Base-by-base conservation (phyloP, 2,113 vertebrate genomes). In the Pachyramphus minor region DNA sequence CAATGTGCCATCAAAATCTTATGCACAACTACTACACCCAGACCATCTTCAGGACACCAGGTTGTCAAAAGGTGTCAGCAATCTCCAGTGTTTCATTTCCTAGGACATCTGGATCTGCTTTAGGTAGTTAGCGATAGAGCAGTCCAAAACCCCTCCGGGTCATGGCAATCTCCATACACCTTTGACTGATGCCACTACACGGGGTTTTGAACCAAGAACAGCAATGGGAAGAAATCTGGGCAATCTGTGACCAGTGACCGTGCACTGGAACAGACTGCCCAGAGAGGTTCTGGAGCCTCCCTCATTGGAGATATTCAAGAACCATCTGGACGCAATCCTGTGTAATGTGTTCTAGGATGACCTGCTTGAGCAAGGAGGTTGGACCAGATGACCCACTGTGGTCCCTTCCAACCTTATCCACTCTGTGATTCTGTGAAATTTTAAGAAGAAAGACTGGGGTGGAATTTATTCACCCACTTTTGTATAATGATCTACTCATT, bases 371-470 rank as follows among this genome's bases (percentile, higher is more conserved):
- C 47, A 84, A 8, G 8, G 12, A 63, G 21, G 9, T 1, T 63
- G 47, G 30, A 42, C 5, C 35, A 56, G 35, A 21, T 33, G 14
- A 63, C 10, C 5, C 11, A 37, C 31, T 16, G 6, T 14, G 60
- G 31, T 17, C 31, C 25, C 14, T 55, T 55, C 47, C 55, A 83
- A 69, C 8, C n/a, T 47, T 30, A 53, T 28, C 7, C 1, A 0
- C 18, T 31, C 25, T 23, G n/a, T 27, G 49, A 60, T 6, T 35
- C 3, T 19, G 21, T 35, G 47, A 83, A 76, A 67, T 72, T 63
- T 53, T 52, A 56, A 14, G 21, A 84, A 80, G 23, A 67, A 93
- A 89, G 24, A 0, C 0, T 24, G 13, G 4, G 5, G 8, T 27
- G 8, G 21, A 86, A 72, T 35, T 60, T 41, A 62, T 6, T 66